Percentiles rank a stretch among this genome's conserved stretches.
Conservation (phyloP, 2,113 vertebrate genomes). For the Epinephelus moara region DNA sequence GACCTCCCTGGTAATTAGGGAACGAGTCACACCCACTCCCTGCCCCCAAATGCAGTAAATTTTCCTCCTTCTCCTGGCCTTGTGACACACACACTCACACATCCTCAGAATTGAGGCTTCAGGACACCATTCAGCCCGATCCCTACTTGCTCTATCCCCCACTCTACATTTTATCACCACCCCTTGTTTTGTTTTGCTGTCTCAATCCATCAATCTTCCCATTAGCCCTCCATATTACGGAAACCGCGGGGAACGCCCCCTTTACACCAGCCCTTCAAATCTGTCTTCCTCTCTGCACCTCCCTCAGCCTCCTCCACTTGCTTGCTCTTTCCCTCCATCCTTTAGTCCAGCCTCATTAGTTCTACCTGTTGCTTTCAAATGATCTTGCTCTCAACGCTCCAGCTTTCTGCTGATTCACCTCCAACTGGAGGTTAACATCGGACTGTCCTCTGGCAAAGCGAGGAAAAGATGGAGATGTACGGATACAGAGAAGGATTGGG, state of each 20-base stretch:
- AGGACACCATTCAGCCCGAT: constrained; percentile 85
- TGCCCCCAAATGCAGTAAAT: constrained; percentile 90
- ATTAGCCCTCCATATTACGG: constrained; percentile 92
- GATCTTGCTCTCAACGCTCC: background rate
- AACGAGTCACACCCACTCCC: constrained; percentile 86
- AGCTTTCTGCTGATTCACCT: background rate
- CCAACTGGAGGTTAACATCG: background rate
- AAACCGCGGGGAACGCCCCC: constrained; percentile 89
- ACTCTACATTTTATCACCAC: constrained; percentile 85
- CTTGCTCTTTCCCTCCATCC: constrained; percentile 36
- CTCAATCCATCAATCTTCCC: constrained; percentile 99
- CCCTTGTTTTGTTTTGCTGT: constrained; percentile 93
- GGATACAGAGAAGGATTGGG: background rate
- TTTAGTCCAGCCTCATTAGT: constrained; percentile 23
- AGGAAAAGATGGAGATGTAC: constrained; percentile 22
- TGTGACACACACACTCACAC: constrained; percentile 79
- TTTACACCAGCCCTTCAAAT: constrained; percentile 83
- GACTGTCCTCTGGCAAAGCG: too few relatives aligned
- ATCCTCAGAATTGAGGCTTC: constrained; percentile 83
- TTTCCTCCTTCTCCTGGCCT: constrained; percentile 83
- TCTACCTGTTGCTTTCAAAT: constrained; percentile 58
- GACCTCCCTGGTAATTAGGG: constrained; percentile 99
- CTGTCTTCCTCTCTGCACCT: constrained; percentile 78
- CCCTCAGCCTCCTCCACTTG: constrained; percentile 77
- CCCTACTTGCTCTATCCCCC: constrained; percentile 77